Conservation (phyloP, 2,113 vertebrate species). For the Piprites chloris region DNA sequence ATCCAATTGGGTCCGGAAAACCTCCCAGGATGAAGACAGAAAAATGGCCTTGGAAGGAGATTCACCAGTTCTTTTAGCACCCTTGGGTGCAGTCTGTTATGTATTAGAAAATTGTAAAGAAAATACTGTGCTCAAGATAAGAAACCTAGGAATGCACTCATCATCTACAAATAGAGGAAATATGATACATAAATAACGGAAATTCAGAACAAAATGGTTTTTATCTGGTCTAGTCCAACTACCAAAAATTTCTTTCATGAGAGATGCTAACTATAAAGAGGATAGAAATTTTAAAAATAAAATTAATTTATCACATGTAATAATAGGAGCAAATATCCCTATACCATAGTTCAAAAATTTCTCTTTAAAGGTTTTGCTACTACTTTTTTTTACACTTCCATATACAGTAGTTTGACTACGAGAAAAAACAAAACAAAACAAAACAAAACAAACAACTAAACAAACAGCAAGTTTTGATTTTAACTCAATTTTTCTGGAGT, state of each 20-base stretch:
- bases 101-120: not conserved
- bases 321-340: not conserved
- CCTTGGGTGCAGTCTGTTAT: not conserved
- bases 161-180: not conserved
- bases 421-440: too few relatives aligned
- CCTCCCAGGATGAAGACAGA: not conserved
- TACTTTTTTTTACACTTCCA: not conserved
- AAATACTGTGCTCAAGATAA: not conserved
- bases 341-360: not conserved
- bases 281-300: not conserved
- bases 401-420: not conserved
- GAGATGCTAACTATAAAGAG: not conserved
- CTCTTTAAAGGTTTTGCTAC: not conserved
- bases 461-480: not conserved
- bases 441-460: too few relatives aligned
- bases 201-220: not conserved
- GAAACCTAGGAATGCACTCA: not conserved
- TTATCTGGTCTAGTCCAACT: not conserved
- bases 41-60: not conserved
- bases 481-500: not conserved
- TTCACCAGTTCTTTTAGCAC: not conserved
- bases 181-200: not conserved
- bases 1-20: not conserved
- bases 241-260: not conserved
- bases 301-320: not conserved